phyloP scores from a whole-genome alignment of 2,113 vertebrate genomes.

The Phainopepla nitens region DNA sequence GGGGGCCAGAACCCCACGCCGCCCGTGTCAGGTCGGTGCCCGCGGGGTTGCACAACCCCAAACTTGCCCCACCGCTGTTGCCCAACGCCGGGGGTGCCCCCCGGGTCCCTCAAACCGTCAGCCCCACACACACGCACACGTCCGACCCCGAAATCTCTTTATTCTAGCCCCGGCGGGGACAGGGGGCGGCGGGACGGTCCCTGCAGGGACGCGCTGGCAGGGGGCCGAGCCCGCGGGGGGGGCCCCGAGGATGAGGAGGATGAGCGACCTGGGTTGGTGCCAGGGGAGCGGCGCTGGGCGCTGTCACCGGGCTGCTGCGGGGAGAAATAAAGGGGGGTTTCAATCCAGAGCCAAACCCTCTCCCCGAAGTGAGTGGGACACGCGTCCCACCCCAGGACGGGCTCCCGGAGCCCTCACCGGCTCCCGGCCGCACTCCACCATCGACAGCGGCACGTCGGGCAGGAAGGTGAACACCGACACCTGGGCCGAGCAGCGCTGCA shows the following conservation, averaged over 20 bases:
- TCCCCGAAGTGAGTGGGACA: fast-evolving
- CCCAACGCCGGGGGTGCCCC: background rate
- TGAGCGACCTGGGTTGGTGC: background rate
- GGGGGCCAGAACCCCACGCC: background rate
- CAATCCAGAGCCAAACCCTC: background rate
- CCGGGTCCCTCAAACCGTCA: background rate
- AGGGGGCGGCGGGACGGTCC: background rate
- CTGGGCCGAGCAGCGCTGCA: constrained; percentile 14
- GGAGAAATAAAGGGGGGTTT: background rate
- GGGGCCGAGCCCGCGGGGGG: background rate
- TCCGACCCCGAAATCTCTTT: background rate
- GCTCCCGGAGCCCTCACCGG: background rate
- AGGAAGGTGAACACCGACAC: constrained; percentile 52
- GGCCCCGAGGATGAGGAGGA: background rate
- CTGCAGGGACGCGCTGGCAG: background rate
- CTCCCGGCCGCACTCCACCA: constrained; percentile 23
- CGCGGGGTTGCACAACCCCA: background rate
- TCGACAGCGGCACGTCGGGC: constrained; percentile 44
- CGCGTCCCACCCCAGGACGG: fast-evolving
- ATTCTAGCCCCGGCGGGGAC: background rate
- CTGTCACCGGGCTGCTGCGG: background rate
- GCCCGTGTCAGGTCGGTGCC: background rate
- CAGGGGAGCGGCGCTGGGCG: background rate
- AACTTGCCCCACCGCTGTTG: background rate
- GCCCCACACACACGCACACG: background rate